Evolutionary conservation across 2,113 vertebrate genomes (phyloP).

Genomic region (Hippotragus niger): DNA sequence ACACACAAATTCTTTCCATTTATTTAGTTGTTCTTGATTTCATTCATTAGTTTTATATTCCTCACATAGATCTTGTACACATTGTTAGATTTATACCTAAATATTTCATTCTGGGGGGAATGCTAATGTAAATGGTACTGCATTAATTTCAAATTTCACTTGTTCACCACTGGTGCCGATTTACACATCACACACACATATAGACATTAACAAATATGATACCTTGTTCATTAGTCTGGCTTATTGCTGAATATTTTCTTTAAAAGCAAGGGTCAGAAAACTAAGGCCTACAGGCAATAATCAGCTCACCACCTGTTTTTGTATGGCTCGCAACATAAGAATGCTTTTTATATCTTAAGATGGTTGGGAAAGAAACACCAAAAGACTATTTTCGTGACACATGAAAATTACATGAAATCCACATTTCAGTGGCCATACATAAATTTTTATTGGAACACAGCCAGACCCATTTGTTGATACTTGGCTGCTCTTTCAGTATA

Average conservation of each 20-base stretch:
- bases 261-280: conserved; percentile 18
- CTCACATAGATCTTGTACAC: neutral
- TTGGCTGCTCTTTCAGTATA: neutral
- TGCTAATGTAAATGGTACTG: neutral
- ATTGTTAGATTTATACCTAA: neutral
- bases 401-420: neutral
- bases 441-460: neutral
- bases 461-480: neutral
- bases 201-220: neutral
- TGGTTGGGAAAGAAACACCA: neutral
- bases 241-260: neutral
- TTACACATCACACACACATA: neutral
- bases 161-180: neutral
- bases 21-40: neutral
- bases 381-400: neutral
- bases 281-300: neutral
- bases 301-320: neutral
- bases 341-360: conserved; percentile 19
- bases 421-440: neutral
- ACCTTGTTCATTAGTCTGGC: neutral
- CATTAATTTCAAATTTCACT: neutral
- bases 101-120: neutral
- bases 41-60: neutral
- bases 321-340: neutral
- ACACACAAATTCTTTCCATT: neutral